Percentiles rank a stretch among this genome's conserved stretches.
phyloP scores from a whole-genome alignment of 2,888 invertebrate genomes.

The Encarsia formosa region DNA sequence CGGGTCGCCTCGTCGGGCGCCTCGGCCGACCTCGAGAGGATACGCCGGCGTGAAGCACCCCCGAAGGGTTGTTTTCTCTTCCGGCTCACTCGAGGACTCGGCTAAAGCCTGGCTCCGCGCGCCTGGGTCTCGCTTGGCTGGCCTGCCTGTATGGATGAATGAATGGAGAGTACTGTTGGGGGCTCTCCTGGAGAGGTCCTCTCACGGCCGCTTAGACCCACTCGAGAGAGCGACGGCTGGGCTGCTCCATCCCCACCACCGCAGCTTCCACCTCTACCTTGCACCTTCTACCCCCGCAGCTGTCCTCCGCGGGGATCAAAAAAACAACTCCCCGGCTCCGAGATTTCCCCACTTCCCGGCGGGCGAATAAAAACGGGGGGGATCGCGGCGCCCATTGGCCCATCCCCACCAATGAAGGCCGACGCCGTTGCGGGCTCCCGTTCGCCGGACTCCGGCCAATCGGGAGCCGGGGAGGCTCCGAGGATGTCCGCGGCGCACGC shows the following conservation, averaged over 20 bases:
- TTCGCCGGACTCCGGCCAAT: no score
- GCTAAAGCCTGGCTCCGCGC: not conserved
- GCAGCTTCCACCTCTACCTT: conserved; percentile 18
- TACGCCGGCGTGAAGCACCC: not conserved
- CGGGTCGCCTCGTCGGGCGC: not conserved
- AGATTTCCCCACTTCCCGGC: no score
- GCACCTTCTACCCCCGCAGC: not conserved
- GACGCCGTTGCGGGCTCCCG: no score
- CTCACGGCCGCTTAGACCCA: conserved; percentile 52
- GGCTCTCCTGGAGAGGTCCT: conserved; percentile 52
- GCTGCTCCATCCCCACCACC: conserved; percentile 39
- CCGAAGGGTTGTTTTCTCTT: conserved; percentile 20
- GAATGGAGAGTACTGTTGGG: conserved; percentile 49
- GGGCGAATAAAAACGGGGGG: no score
- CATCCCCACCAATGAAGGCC: no score
- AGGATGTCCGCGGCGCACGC: no score
- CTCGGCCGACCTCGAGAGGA: conserved; percentile 5
- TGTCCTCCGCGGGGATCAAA: no score
- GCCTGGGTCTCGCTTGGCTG: conserved; percentile 26
- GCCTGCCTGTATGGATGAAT: conserved; percentile 38
- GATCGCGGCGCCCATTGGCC: no score
- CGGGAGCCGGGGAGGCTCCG: no score
- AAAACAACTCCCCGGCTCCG: no score
- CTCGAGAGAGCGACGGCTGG: conserved; percentile 44
- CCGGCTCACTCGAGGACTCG: conserved; percentile 1